Base-by-base conservation (phyloP, 1,140 invertebrate species). In the Zaprionus lachaisei region DNA sequence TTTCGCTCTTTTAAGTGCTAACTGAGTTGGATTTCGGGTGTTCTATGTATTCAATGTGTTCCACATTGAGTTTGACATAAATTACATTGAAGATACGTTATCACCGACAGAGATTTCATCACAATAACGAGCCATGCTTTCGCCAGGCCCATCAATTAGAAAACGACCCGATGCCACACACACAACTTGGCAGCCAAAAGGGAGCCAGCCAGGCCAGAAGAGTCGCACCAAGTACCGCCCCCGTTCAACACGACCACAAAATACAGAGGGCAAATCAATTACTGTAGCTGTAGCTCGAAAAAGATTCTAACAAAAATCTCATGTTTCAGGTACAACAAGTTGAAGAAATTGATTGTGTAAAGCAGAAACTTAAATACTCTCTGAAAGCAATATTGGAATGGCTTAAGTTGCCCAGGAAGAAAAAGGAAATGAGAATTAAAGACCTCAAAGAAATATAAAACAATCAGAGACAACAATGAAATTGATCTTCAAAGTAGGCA, bases 121-220 rank as follows among this genome's bases (percentile, higher is more conserved):
- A 79, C 71, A 56, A 44, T 75, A 71, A 81, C 73, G 84, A 84
- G 61, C 81, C 69, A 76, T 73, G 65, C 75, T 87, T 81, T 87
- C 84, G 75, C 14, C 84, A 51, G 31, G 44, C 28, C 34, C 74
- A 87, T 87, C 74, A 89, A 89, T 87, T 89, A 58, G 58, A 26
- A n/a, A 34, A 24, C 37, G 24, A 17, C 12, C 14, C 60, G 17
- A 70, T 70, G 67, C 60, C 67, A 70, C 67, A 75, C 63, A 69
- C 20, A 20, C 37, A 79, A 77, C 80, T 72, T 77, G 81, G 81
- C 85, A 87, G 84, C 84, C 84, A 84, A 62, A 79, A 79, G 74
- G 84, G 84, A 87, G 84, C 84, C 82, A 72, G 15, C 20, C 41
- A 15, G 15, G 17, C 9, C 37, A 56, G 41, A 34, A 49, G 15